Conservation (phyloP, 2,888 invertebrate genomes). For the Parnassius glacialis region DNA sequence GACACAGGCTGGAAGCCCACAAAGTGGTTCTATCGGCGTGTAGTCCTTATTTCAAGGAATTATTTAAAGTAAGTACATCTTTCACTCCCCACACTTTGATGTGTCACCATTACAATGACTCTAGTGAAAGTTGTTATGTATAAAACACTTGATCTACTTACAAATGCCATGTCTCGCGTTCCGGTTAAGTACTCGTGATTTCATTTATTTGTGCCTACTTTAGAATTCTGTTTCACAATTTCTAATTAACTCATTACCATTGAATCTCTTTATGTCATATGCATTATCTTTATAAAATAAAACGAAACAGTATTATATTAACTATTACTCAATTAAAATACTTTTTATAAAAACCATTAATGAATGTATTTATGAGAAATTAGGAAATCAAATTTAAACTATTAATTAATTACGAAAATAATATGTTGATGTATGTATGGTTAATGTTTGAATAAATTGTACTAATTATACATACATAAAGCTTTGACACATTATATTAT, state of each 20-base stretch:
- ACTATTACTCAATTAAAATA: too few relatives aligned
- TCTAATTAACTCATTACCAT: constrained; percentile 77
- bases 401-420: too few relatives aligned
- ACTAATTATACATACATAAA: not conserved
- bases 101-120: constrained; percentile 82
- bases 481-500: not conserved
- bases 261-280: constrained; percentile 32
- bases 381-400: not conserved
- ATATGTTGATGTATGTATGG: too few relatives aligned
- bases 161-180: constrained; percentile 81
- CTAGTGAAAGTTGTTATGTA: constrained; percentile 82
- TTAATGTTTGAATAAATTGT: too few relatives aligned
- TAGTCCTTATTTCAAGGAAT: constrained; percentile 93
- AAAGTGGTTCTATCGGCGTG: constrained; percentile 92
- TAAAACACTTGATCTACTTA: constrained; percentile 81
- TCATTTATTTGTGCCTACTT: constrained; percentile 79
- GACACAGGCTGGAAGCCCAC: constrained; percentile 90
- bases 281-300: constrained; percentile 10
- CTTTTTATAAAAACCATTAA: too few relatives aligned
- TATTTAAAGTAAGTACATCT: constrained; percentile 88
- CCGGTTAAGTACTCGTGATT: constrained; percentile 81
- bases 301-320: too few relatives aligned
- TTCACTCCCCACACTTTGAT: constrained; percentile 80
- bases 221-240: constrained; percentile 79
- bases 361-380: too few relatives aligned